Evolutionary conservation across 2,113 vertebrate species (phyloP).

Genomic region (Macaca mulatta): DNA sequence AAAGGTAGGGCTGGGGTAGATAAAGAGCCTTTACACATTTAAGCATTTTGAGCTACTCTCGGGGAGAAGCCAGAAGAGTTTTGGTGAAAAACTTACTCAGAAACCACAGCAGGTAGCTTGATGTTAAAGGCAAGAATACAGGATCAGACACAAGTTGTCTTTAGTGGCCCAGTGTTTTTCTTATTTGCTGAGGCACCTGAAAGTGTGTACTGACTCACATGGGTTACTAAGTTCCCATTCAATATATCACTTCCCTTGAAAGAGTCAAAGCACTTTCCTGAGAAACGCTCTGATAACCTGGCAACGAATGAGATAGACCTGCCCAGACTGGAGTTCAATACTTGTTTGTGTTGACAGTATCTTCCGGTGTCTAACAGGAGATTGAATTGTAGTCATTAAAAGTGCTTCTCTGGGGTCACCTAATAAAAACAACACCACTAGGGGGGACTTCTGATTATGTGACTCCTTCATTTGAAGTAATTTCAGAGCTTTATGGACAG

Average conservation of each 20-base stretch:
- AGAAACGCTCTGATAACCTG: neutral
- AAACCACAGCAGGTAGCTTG: neutral
- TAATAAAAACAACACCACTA: neutral
- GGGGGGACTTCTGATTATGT: conserved; percentile 15
- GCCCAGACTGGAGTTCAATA: neutral
- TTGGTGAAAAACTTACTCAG: neutral
- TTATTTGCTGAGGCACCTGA: neutral
- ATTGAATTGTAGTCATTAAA: neutral
- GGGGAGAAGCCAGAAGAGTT: neutral
- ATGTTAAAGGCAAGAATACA: neutral
- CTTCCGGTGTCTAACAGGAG: neutral
- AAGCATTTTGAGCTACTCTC: neutral
- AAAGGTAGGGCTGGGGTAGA: neutral
- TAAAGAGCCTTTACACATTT: neutral
- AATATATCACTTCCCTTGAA: neutral
- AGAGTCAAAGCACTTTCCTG: neutral
- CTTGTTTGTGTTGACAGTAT: neutral
- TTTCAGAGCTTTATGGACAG: conserved; percentile 40
- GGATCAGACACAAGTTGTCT: neutral
- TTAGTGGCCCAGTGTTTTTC: neutral
- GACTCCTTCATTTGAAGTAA: conserved; percentile 51
- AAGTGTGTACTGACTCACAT: neutral
- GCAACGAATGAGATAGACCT: neutral
- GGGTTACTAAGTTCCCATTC: neutral
- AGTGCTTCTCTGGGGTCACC: conserved; percentile 7